Percentiles rank a stretch among this genome's conserved stretches.
phyloP scores from a whole-genome alignment of 2,888 invertebrate species.

The Hypena proboscidalis region DNA sequence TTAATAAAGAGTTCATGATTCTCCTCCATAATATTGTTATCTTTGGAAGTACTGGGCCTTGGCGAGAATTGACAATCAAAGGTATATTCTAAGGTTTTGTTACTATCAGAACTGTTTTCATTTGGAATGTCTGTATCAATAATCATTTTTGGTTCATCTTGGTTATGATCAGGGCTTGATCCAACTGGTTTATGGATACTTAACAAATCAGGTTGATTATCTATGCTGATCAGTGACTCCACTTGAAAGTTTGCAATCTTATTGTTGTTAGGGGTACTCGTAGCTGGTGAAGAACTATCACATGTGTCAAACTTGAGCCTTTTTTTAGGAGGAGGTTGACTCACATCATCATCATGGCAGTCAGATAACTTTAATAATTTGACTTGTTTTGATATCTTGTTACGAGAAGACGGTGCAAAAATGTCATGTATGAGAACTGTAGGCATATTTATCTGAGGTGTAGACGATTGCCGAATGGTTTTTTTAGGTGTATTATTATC shows the following conservation, averaged over 20 bases:
- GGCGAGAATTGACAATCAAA: conserved; percentile 47
- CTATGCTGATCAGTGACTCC: too few relatives aligned
- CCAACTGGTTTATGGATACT: too few relatives aligned
- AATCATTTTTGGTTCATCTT: neutral
- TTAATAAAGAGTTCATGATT: conserved; percentile 57
- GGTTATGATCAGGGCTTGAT: neutral
- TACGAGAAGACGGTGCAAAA: conserved; percentile 20
- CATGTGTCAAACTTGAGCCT: conserved; percentile 30
- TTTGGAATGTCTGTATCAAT: conserved; percentile 24
- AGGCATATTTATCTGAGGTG: neutral
- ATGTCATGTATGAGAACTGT: neutral
- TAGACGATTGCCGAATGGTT: neutral
- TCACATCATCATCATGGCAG: neutral
- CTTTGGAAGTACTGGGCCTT: conserved; percentile 61
- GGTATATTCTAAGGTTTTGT: conserved; percentile 44
- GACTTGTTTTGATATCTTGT: conserved; percentile 16
- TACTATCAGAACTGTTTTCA: conserved; percentile 46
- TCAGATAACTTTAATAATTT: neutral
- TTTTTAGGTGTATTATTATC: neutral
- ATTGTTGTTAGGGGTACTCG: neutral
- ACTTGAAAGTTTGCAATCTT: too few relatives aligned
- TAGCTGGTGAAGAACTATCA: neutral
- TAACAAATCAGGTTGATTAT: too few relatives aligned
- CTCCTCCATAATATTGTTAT: conserved; percentile 48
- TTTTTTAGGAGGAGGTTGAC: conserved; percentile 37